Evolutionary conservation across 2,797 vertebrate species (phyloP).

Genomic region (Acanthurus tractus): DNA sequence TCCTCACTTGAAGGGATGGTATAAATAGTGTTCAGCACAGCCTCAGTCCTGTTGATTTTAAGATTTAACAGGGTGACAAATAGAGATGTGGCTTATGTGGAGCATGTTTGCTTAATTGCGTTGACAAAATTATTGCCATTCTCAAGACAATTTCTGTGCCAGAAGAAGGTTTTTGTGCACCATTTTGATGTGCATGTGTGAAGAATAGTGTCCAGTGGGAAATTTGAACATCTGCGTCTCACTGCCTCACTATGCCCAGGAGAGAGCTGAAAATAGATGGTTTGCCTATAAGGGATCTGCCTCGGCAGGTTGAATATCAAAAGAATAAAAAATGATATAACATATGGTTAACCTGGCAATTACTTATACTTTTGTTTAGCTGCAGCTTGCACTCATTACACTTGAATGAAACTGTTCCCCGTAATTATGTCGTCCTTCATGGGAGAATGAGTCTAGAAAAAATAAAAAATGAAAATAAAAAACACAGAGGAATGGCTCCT

Average conservation of each 20-base stretch:
- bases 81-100: constrained; percentile 49
- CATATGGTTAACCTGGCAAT: constrained; percentile 59
- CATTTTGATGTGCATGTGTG: constrained; percentile 58
- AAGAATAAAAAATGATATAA: constrained; percentile 8
- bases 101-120: constrained; percentile 68
- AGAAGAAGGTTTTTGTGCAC: constrained; percentile 36
- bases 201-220: constrained; percentile 74
- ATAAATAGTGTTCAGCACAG: constrained; percentile 28
- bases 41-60: constrained; percentile 21
- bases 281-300: constrained; percentile 55
- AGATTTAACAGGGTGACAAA: constrained; percentile 48
- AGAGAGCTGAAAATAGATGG: constrained; percentile 73
- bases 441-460: constrained; percentile 10
- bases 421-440: constrained; percentile 33
- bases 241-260: constrained; percentile 56
- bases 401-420: constrained; percentile 16
- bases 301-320: constrained; percentile 54
- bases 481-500: constrained; percentile 1
- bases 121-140: constrained; percentile 58
- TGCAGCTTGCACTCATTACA: constrained; percentile 43
- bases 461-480: too few relatives aligned
- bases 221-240: constrained; percentile 77
- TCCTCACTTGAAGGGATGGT: constrained; percentile 6
- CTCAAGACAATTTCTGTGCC: constrained; percentile 56
- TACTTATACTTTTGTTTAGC: constrained; percentile 29